Evolutionary conservation across 23 tunicate genomes (phyloP), one percentile per base, ranked within the genome.

Genomic region (Botrylloides violaceus): DNA sequence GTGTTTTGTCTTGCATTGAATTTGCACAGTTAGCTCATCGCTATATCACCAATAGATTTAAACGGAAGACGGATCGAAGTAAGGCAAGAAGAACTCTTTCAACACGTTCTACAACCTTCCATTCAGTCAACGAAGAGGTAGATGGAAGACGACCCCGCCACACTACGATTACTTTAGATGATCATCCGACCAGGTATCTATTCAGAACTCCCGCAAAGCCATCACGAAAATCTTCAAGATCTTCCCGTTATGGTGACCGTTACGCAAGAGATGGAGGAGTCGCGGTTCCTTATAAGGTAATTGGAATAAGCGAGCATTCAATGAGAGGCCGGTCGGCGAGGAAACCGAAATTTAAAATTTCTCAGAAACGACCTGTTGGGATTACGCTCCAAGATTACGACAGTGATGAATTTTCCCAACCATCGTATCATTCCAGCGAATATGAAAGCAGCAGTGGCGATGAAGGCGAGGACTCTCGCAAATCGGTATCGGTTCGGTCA

Each of bases 1-100:
- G 80, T 28, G 3, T 87, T 21, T 70, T 87, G 18, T 68, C 81
- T 48, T 49, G 64, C 19, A 57, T 56, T 21, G 95, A 87, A 73
- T 26, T 87, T 59, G 74, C 79, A 20, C 84, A 79, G 30, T 79
- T 85, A 0, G 25, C 26, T 18, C 0, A 32, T n/a, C 43, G 9
- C 26, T 31, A 63, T 63, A 12, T 33, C 3, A 29, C 4, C 20
- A 63, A 63, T 33, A 63, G 70, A 31, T 34, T 3, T 3, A 29
- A 9, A 3, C 26, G 29, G 9, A 15, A 7, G 15, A 15, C 53
- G 9, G 53, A 43, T 15, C 9, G 53, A 43, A 15, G 12, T 43
- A 15, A 9, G 53, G 53, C 53, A 43, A 9, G 23, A 9, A 23
- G 64, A 6, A 31, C 3, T 25, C 26, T 63, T 29, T 63, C 70